phyloP scores from a whole-genome alignment of 2,113 vertebrate species.

The Engystomops pustulosus region DNA sequence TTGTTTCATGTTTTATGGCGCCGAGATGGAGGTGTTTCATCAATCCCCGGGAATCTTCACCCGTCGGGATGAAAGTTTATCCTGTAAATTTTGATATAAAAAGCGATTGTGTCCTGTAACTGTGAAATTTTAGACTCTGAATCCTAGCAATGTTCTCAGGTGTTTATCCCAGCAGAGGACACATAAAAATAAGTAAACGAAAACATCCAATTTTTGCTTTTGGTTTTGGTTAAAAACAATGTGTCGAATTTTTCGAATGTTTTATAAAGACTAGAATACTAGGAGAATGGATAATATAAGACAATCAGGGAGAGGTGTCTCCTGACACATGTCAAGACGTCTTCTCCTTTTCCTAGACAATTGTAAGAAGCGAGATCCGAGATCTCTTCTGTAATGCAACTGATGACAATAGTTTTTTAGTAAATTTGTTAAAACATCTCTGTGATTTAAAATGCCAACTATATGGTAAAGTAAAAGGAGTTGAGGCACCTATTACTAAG shows the following conservation, averaged over 20 bases:
- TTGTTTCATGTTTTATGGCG: constrained; percentile 5
- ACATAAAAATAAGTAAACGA: not conserved
- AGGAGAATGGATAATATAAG: constrained; percentile 66
- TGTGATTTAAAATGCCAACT: no score
- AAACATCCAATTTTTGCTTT: not conserved
- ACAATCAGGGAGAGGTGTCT: constrained; percentile 68
- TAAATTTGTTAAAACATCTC: no score
- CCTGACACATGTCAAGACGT: constrained; percentile 71
- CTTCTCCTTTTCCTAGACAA: constrained; percentile 67
- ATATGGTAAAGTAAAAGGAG: no score
- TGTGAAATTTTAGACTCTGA: constrained; percentile 2
- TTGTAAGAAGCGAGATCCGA: constrained; percentile 64
- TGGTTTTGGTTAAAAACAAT: not conserved
- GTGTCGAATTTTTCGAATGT: constrained; percentile 58
- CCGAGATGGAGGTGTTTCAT: constrained; percentile 42
- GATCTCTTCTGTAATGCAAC: not conserved
- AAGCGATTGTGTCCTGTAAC: not conserved
- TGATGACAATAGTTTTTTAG: not conserved
- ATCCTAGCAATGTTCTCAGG: constrained; percentile 9
- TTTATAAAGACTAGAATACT: constrained; percentile 48
- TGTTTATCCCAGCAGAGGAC: not conserved
- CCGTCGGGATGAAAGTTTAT: not conserved
- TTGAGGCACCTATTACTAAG: no score
- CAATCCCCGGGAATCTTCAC: constrained; percentile 20
- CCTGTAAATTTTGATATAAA: constrained; percentile 12